Evolutionary conservation across 2,797 vertebrate species (phyloP).

Genomic region (Sebastes iracundus): DNA sequence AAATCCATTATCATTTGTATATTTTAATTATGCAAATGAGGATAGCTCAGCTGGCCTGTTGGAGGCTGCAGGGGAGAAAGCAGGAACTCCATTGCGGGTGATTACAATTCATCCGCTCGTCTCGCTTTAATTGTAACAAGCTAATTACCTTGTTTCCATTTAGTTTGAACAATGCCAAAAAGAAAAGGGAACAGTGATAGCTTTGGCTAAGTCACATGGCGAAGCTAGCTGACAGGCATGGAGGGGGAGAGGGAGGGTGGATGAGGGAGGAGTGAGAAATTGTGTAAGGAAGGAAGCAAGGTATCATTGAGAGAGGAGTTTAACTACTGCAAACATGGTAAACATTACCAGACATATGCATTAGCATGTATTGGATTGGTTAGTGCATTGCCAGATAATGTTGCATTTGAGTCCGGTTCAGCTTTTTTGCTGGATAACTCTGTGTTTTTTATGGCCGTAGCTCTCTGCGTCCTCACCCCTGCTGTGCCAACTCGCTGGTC

Average conservation of each 20-base stretch:
- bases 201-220: conserved; percentile 68
- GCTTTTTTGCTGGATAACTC: neutral
- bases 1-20: conserved; percentile 99
- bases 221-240: conserved; percentile 61
- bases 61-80: conserved; percentile 99
- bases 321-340: neutral
- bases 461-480: rapidly evolving
- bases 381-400: neutral
- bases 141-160: conserved; percentile 99
- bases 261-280: neutral
- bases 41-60: conserved; percentile 97
- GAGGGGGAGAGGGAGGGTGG: conserved; percentile 1
- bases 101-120: conserved; percentile 99
- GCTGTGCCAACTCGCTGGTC: neutral
- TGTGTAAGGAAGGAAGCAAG: neutral
- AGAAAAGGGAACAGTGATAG: conserved; percentile 88
- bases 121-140: conserved; percentile 99
- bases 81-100: conserved; percentile 98
- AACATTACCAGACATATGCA: neutral
- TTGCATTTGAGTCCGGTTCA: neutral
- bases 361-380: neutral
- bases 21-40: conserved; percentile 99
- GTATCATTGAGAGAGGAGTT: neutral
- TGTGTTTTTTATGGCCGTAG: neutral
- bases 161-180: conserved; percentile 98